Conservation (phyloP, 2,888 invertebrate genomes). For the Cephonodes hylas region DNA sequence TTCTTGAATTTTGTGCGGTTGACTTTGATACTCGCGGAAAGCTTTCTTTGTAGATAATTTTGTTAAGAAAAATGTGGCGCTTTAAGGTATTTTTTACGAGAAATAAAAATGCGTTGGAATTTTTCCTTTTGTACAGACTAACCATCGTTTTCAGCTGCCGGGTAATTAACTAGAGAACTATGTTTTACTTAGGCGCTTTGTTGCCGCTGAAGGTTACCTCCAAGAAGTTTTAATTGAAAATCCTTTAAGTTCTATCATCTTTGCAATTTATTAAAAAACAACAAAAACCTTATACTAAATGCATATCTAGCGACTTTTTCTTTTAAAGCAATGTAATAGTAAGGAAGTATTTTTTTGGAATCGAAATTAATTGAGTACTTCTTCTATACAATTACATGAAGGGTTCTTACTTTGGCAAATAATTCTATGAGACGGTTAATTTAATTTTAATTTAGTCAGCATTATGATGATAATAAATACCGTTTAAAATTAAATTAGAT, state of each 20-base stretch:
- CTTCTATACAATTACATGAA: too few species aligned
- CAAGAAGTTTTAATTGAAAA: not conserved
- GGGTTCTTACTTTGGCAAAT: too few species aligned
- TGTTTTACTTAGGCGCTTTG: not conserved
- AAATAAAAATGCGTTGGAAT: conserved; percentile 10
- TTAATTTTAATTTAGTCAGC: too few species aligned
- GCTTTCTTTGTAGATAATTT: conserved; percentile 43
- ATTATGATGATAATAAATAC: too few species aligned
- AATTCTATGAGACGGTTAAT: too few species aligned
- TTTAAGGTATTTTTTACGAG: conserved; percentile 25
- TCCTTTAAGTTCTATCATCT: not conserved
- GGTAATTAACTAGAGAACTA: not conserved
- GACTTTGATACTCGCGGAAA: conserved; percentile 39
- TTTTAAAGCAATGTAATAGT: too few species aligned
- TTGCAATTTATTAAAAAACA: not conserved
- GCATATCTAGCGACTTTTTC: too few species aligned
- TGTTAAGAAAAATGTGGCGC: conserved; percentile 39
- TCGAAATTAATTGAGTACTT: too few species aligned
- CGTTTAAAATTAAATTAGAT: too few species aligned
- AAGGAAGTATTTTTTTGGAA: too few species aligned
- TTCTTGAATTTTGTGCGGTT: conserved; percentile 53
- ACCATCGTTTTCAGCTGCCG: not conserved
- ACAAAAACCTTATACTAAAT: too few species aligned
- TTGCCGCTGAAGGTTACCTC: not conserved
- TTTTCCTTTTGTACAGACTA: conserved; percentile 17